Conservation (phyloP, 2,113 vertebrate species). For the Halichoeres trimaculatus region DNA sequence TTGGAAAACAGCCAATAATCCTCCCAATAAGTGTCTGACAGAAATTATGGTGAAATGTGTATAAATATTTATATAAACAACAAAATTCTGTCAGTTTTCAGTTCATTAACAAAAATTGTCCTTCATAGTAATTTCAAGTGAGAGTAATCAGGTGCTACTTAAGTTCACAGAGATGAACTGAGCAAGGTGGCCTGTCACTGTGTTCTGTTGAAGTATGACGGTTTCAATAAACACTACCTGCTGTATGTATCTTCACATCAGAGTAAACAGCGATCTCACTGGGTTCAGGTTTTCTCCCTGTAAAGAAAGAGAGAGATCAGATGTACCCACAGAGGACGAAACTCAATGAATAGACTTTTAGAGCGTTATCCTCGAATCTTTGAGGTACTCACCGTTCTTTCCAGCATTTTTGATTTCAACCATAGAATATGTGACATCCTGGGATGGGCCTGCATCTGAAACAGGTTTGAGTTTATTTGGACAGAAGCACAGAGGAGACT, state of each 20-base stretch:
- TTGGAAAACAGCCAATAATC: no score
- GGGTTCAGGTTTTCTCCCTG: conserved; percentile 6
- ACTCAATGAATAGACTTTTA: not conserved
- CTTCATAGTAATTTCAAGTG: not conserved
- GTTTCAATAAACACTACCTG: not conserved
- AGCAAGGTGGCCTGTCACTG: not conserved
- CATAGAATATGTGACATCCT: not conserved
- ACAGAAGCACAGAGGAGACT: not conserved
- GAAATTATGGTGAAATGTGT: no score
- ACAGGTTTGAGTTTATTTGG: not conserved
- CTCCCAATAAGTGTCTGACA: no score
- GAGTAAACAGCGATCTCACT: not conserved
- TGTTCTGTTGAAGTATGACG: not conserved
- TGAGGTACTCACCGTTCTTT: not conserved
- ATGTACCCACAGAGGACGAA: not conserved
- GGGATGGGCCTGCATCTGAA: not conserved
- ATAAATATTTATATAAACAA: no score
- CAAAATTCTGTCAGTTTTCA: no score
- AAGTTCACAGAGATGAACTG: not conserved
- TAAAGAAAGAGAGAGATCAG: conserved; percentile 1
- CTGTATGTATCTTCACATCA: not conserved
- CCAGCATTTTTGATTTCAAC: not conserved
- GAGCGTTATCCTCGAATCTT: not conserved
- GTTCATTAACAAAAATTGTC: no score
- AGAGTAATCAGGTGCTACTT: not conserved